Evolutionary conservation across 1,140 invertebrate genomes (phyloP), one percentile per base, ranked within the genome.

Genomic region (Orchesella cincta): DNA sequence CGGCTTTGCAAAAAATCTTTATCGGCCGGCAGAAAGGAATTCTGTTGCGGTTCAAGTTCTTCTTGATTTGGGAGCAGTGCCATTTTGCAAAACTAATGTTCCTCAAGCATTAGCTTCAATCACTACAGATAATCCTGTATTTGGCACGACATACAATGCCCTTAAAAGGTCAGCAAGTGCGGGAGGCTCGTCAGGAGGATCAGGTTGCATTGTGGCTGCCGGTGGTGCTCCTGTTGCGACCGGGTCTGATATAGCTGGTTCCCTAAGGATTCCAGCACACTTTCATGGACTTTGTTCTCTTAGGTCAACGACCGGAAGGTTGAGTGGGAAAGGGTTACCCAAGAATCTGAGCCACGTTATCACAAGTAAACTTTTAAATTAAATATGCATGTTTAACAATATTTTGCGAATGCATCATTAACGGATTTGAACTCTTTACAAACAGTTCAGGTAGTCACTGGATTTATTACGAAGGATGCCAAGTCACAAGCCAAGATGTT

Each of bases 1-100:
- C 31, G 87, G 87, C 14, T 80, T 67, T 67, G 79, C 83, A 14
- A 82, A 83, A 71, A 83, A 81, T 23, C 71, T 88, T 1, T 77
- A 83, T 39, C 80, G 80, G 31, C 85, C 85, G 18, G 77, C 80
- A 3, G 57, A 46, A 0, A 34, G 72, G 12, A 83, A 84, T 57
- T 84, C 85, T 18, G 79, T 82, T 26, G 23, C 85, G 33, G 83
- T 87, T 28, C 73, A 83, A 34, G 72, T 79, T 8, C 75, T 87
- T 0, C 73, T 67, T 14, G 76, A 79, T 31, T 78, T 82, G 28
- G 86, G 86, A 16, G 86, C 84, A 3, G 79, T 87, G 18, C 85
- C 86, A 2, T 86, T 87, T 78, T 82, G 81, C 28, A 80, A 84
- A 64, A 86, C 86, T 23, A 87, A 87, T 74, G 80, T 86, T 2